phyloP scores from a whole-genome alignment of 2,113 vertebrate genomes.

The Diphyllodes magnificus region DNA sequence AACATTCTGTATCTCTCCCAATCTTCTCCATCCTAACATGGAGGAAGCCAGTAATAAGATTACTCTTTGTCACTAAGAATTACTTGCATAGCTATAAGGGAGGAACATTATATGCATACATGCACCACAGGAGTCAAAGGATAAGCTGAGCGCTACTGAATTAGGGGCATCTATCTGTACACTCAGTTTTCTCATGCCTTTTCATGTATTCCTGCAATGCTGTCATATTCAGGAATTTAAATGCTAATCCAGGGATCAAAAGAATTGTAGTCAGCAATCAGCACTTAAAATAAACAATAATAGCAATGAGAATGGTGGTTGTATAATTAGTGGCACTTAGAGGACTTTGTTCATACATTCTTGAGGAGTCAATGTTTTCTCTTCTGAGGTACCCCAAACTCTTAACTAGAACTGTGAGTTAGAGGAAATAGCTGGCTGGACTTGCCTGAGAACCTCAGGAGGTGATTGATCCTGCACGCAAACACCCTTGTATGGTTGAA shows the following conservation, averaged over 20 bases:
- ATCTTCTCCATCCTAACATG: not conserved
- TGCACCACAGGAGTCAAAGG: not conserved
- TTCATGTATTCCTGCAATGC: not conserved
- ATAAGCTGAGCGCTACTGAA: not conserved
- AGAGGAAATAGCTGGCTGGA: not conserved
- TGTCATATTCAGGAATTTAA: not conserved
- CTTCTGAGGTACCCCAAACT: not conserved
- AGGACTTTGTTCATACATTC: not conserved
- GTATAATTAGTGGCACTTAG: not conserved
- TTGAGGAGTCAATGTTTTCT: not conserved
- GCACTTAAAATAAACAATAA: not conserved
- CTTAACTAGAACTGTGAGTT: not conserved
- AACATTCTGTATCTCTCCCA: not conserved
- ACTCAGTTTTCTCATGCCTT: not conserved
- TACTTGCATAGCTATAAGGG: not conserved
- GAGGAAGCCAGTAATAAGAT: not conserved
- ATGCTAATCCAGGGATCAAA: not conserved
- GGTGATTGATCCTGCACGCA: not conserved
- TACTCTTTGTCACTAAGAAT: constrained; percentile 21
- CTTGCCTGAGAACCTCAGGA: not conserved
- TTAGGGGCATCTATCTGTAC: not conserved
- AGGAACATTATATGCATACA: not conserved
- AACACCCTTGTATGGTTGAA: not conserved
- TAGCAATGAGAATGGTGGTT: not conserved
- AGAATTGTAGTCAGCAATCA: not conserved